Base-by-base conservation (phyloP, 2,888 invertebrate genomes). In the Trimorus sp. region DNA sequence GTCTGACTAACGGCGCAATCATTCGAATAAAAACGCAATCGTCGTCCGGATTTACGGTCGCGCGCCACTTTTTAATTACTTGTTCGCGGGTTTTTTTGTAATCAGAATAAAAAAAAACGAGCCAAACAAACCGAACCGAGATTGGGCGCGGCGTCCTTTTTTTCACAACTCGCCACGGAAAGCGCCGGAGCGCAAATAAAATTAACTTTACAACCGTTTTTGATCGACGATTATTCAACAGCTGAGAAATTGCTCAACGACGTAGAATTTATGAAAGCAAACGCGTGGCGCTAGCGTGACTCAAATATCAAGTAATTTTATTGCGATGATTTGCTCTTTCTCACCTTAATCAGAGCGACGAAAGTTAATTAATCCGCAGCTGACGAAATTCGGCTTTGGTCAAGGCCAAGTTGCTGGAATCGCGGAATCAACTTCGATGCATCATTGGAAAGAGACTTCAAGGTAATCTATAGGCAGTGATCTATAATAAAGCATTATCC, bases 181-280 rank as follows among this genome's bases (percentile, higher is more conserved):
- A 49, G 12, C 48, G 36, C 49, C 49, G 15, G 51, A 12, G 15
- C 38, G 15, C 15, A 26, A 65, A 66, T 54, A 45, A 68, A 68
- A 36, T 56, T 36, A 40, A 11, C 12, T 68, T 68, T 68, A 68
- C 48, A 15, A 11, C 48, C 12, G 26, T 45, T 42, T 60, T 26
- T 1, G 11, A 16, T 45, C 60, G 40, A n/a, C 42, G 48, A 58
- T 56, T 58, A 69, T 48, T 48, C 66, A 68, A 68, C 56, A 9
- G 9, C 58, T 4, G 14, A 45, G 45, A 37, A 8, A 58, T 69
- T 69, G 40, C 68, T 69, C 15, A 69, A 69, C 26, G 15, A 9
- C 42, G 9, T 12, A 45, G 68, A 58, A 69, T 69, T 58, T 48
- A 58, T 58, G 51, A 71, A 71, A 62, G 71, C 60, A 58, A 69